Evolutionary conservation across 1,140 invertebrate genomes (phyloP), one percentile per base, ranked within the genome.

Genomic region (Hyles euphorbiae): DNA sequence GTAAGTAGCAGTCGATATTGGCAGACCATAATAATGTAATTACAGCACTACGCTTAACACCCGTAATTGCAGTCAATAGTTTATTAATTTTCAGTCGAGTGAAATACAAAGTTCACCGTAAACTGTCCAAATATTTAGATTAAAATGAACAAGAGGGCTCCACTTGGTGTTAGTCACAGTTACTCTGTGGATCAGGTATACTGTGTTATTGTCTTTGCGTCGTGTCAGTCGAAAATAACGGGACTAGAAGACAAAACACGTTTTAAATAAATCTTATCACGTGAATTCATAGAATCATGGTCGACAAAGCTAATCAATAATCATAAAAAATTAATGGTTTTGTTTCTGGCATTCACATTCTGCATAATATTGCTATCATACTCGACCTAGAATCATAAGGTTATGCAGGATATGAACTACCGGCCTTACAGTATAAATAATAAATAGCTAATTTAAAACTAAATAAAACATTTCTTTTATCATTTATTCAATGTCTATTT

Each of bases 391-490:
- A 33, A 3, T 48, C 6, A 59, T 32, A 48, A 52, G 12, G 44
- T 34, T 46, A 58, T 61, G 60, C 58, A 71, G 55, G 46, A 63
- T 67, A 62, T 64, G 63, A 53, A 45, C 48, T 47, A 55, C 60
- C 53, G 56, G 51, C 46, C 59, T 50, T 34, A 57, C 60, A 63
- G 69, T 59, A 67, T 67, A 70, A 65, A 68, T 65, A 72, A 75
- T 72, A 75, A 70, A 75, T 68, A 70, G 50, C 63, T 76, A 69
- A 74, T 74, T 71, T 68, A 76, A 66, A 72, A 65, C 68, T 76
- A 74, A 71, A 61, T 67, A 61, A 68, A 72, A 63, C 61, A 67
- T 65, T 72, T 63, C 56, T 68, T 64, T 67, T 63, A 53, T 40
- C 36, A 53, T 53, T 53, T 53, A 11, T 53, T 60, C 56, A 62